phyloP scores from a whole-genome alignment of 2,888 invertebrate genomes.

The Antitype chi region DNA sequence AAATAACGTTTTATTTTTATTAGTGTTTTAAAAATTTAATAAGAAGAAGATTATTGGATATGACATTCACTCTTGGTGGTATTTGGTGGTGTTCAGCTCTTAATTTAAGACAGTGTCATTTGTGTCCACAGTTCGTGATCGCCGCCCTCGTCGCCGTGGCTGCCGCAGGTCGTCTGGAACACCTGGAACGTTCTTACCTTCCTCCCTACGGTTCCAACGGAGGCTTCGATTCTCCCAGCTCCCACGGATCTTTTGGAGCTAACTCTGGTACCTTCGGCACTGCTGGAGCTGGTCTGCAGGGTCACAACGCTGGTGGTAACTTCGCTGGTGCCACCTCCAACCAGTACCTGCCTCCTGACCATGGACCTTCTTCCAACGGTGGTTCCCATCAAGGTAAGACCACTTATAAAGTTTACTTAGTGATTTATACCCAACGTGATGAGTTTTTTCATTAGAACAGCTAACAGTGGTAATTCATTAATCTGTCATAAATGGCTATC shows the following conservation, averaged over 20 bases:
- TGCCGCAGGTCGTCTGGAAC: conserved; percentile 83
- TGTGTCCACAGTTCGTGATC: conserved; percentile 70
- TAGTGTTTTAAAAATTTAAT: not conserved
- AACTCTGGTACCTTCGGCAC: conserved; percentile 55
- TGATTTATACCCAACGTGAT: not conserved
- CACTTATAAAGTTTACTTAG: not conserved
- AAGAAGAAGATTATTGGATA: too few species aligned
- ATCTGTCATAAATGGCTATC: not conserved
- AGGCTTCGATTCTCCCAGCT: conserved; percentile 33
- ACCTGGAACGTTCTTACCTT: conserved; percentile 84
- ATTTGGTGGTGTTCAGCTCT: not conserved
- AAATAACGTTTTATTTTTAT: not conserved
- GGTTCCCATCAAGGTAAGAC: conserved; percentile 56
- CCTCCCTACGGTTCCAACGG: conserved; percentile 75
- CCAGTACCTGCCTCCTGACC: conserved; percentile 85
- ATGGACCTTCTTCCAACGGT: conserved; percentile 73
- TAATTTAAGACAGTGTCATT: not conserved
- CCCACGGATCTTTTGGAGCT: conserved; percentile 49
- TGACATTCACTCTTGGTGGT: too few species aligned
- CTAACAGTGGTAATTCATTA: not conserved
- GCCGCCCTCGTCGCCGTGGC: conserved; percentile 81
- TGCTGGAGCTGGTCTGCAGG: conserved; percentile 26
- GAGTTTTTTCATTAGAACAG: not conserved
- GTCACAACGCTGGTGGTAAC: conserved; percentile 29
- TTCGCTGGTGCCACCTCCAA: conserved; percentile 78